These are phyloP conservation scores for Etheostoma perlongum DNA, from an alignment of 2,797 vertebrate genomes.

Conservation along the genomic window DNA sequence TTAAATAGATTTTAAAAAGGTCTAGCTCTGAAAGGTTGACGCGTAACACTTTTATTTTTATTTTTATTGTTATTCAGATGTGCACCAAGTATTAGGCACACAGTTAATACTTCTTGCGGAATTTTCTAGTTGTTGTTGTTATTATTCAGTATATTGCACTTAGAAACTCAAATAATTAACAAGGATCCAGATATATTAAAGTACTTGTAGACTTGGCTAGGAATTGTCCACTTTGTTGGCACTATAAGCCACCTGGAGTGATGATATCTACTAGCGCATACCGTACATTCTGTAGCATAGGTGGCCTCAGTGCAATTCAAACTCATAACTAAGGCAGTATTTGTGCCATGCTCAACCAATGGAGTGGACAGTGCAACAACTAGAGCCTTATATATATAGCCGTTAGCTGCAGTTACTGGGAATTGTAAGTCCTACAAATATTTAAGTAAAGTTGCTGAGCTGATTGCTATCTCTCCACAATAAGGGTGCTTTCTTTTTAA, in stretches of 20 bases:
- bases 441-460: constrained; percentile 14
- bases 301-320: not conserved
- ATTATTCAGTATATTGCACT: not conserved
- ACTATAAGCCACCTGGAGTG: not conserved
- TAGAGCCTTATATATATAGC: not conserved
- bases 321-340: not conserved
- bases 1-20: no score
- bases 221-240: not conserved
- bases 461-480: constrained; percentile 22
- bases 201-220: not conserved
- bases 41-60: no score
- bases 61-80: no score
- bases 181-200: not conserved
- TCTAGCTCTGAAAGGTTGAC: no score
- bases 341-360: not conserved
- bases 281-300: constrained; percentile 16
- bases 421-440: constrained; percentile 11
- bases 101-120: no score
- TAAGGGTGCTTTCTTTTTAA: constrained; percentile 17
- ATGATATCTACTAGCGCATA: constrained; percentile 25
- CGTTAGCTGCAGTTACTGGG: not conserved
- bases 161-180: not conserved
- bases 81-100: no score
- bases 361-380: not conserved
- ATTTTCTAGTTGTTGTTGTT: not conserved